Evolutionary conservation across 2,797 vertebrate species (phyloP).

Genomic region (Miopithecus talapoin): DNA sequence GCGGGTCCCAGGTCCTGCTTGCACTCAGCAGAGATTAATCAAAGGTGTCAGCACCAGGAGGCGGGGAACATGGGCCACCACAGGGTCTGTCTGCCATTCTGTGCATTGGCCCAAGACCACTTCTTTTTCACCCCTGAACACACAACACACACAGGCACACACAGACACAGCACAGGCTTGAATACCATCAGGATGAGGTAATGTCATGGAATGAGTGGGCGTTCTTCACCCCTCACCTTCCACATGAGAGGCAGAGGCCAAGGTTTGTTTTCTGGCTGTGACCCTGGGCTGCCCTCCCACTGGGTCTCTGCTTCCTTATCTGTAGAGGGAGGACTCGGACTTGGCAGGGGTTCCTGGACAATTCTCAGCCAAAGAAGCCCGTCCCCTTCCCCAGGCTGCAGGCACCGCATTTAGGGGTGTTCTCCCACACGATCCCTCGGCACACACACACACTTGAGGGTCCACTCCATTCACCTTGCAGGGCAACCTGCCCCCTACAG

Average conservation of each 20-base stretch:
- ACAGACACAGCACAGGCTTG: neutral
- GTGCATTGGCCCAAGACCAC: neutral
- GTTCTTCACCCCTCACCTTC: neutral
- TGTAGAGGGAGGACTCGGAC: too few relatives aligned
- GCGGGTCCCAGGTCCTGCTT: neutral
- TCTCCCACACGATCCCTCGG: neutral
- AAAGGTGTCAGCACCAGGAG: neutral
- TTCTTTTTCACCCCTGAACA: neutral
- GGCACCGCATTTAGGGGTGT: neutral
- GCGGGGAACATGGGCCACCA: rapidly evolving
- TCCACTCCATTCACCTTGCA: too few relatives aligned
- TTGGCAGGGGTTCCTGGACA: neutral
- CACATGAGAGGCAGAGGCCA: neutral
- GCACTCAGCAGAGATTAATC: neutral
- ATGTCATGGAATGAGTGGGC: too few relatives aligned
- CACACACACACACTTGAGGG: too few relatives aligned
- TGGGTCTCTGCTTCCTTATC: neutral
- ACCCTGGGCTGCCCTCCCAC: neutral
- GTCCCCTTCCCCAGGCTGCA: neutral
- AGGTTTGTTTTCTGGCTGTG: too few relatives aligned
- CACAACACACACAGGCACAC: neutral
- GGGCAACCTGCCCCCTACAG: too few relatives aligned
- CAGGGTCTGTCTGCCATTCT: neutral
- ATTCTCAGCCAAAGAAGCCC: neutral
- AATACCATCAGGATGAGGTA: neutral